Conservation (phyloP, 2,888 invertebrate genomes). For the Desoria tigrina region DNA sequence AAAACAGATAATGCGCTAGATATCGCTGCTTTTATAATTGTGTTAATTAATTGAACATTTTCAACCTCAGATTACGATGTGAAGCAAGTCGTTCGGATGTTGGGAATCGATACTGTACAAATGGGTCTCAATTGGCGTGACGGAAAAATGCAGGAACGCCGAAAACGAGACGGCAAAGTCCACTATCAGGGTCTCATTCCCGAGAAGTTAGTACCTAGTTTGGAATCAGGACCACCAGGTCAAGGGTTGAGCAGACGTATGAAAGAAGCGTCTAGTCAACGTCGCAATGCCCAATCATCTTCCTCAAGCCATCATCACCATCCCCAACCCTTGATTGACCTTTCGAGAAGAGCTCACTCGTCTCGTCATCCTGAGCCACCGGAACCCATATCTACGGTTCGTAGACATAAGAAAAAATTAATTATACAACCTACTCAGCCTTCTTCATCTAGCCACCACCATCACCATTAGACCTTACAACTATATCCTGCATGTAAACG, state of each 20-base stretch:
- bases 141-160: conserved; percentile 20
- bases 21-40: not conserved
- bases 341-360: not conserved
- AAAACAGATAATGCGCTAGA: not conserved
- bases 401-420: conserved; percentile 40
- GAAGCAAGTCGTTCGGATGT: conserved; percentile 49
- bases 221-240: conserved; percentile 19
- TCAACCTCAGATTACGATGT: conserved; percentile 50
- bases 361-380: not conserved
- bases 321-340: not conserved
- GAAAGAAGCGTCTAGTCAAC: conserved; percentile 25
- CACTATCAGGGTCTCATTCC: conserved; percentile 17
- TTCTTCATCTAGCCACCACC: not conserved
- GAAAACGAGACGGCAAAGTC: not conserved
- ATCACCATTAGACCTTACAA: conserved; percentile 5
- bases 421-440: conserved; percentile 39
- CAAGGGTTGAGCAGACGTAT: conserved; percentile 40
- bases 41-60: not conserved
- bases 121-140: conserved; percentile 32
- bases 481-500: too few relatives aligned
- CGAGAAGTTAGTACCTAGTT: conserved; percentile 16
- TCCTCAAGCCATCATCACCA: conserved; percentile 4
- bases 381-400: conserved; percentile 10
- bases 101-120: conserved; percentile 46
- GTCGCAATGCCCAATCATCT: conserved; percentile 5